Evolutionary conservation across 2,113 vertebrate genomes (phyloP).

Genomic region (Plecturocebus donacophilus): DNA sequence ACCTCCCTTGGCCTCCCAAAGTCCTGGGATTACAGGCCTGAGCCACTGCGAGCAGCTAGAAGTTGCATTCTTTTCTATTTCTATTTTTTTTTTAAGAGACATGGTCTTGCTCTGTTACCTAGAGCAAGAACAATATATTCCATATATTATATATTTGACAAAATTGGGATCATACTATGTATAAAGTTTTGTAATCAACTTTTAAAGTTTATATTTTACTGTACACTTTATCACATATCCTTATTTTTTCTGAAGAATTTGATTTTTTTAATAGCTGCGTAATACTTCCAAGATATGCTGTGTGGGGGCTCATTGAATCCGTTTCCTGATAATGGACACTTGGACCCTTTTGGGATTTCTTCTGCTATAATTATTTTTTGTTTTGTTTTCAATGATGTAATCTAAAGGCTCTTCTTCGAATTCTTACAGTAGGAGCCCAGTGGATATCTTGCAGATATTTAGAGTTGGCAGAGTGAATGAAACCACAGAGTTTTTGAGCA

Average conservation of each 20-base stretch:
- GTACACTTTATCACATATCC: not conserved
- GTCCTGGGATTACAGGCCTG: not conserved
- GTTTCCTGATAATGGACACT: not conserved
- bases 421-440: conserved; percentile 70
- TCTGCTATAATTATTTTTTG: not conserved
- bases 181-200: not conserved
- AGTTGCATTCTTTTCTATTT: no score
- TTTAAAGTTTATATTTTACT: not conserved
- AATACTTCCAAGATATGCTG: not conserved
- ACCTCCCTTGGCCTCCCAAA: not conserved
- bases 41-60: not conserved
- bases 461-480: conserved; percentile 86
- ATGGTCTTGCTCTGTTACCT: no score
- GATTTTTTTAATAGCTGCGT: not conserved
- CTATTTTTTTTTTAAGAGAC: no score
- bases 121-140: no score
- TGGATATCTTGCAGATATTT: conserved; percentile 86
- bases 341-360: not conserved
- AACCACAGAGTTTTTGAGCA: conserved; percentile 84
- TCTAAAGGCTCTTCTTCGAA: conserved; percentile 34
- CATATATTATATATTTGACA: no score
- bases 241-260: not conserved
- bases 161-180: not conserved
- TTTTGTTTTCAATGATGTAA: not conserved
- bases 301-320: not conserved